Evolutionary conservation across 92 coral and sea anemone species (phyloP), one percentile per base, ranked within the genome.

Genomic region (Meandrina meandrites): DNA sequence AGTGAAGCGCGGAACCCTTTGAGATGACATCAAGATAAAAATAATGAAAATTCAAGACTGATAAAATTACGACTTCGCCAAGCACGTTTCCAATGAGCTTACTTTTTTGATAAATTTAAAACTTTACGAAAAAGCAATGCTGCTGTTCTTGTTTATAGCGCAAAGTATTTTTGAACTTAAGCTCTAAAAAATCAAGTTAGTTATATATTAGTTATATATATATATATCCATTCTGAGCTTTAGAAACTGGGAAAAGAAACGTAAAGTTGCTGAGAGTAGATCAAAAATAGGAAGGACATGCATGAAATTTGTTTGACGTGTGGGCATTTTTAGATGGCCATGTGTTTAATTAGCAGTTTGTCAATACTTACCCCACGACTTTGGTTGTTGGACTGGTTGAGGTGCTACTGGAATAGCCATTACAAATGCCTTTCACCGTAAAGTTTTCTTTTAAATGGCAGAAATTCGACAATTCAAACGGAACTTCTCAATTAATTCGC

Each of bases 401-500:
- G 94, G 92, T 62, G 95, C 75, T n/a, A 97, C 87, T 75, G 96
- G 99, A 42, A 96, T 94, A 67, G 99, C 96, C 99, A 97, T 97
- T 17, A 27, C 60, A 67, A 9, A 68, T 24, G 32, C 30, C 42
- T 40, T 53, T 18, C 5, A 9, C 70, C 24, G 12, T 8, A 53
- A 48, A 31, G 45, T 24, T 9, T 11, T 5, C 37, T 42, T 62
- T 81, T 17, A 14, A 48, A 64, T 21, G 50, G 84, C 35, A n/a
- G 18, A 81, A 81, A 64, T 81, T 32, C 60, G 28, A 66, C 37
- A 66, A 62, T 19, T 8, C 48, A 73, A 73, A 8, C 50, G 78
- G 78, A 36, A 73, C 76, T 35, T 2, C 27, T 17, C 42, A 71
- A 5, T 18, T 15, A 0, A 35, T 0, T 36, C 30, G 4, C 18